phyloP scores from a whole-genome alignment of 2,888 invertebrate species.

The Eueremaeus valkanovi region DNA sequence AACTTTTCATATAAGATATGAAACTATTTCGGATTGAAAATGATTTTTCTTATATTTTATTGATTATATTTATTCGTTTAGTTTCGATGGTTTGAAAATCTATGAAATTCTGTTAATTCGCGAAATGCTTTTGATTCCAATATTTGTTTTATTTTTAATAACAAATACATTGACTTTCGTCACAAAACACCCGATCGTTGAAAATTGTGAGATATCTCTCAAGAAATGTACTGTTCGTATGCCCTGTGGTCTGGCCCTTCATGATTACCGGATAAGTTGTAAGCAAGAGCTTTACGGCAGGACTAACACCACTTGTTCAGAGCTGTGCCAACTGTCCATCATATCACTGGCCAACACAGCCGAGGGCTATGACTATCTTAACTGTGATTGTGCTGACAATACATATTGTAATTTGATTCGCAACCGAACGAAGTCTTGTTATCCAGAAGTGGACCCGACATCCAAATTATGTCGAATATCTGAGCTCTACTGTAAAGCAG shows the following conservation, averaged over 20 bases:
- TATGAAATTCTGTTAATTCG: no score
- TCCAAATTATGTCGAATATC: constrained; percentile 14
- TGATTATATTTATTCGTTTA: neutral
- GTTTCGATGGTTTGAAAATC: neutral
- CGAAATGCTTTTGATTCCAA: no score
- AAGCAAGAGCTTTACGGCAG: constrained; percentile 32
- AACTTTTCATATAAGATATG: neutral
- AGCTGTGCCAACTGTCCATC: constrained; percentile 39
- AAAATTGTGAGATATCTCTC: constrained; percentile 33
- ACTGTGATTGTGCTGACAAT: constrained; percentile 42
- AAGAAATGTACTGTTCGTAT: constrained; percentile 37
- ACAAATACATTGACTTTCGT: neutral
- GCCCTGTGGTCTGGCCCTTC: constrained; percentile 40
- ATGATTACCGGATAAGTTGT: constrained; percentile 41
- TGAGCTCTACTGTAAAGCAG: constrained; percentile 33
- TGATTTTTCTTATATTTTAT: no score
- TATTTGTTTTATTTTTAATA: neutral
- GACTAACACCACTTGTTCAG: constrained; percentile 35
- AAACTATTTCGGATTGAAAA: neutral
- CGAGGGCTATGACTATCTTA: constrained; percentile 40
- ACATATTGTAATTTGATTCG: constrained; percentile 35
- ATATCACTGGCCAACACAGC: constrained; percentile 30
- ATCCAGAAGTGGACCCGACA: constrained; percentile 9
- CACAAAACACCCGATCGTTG: neutral
- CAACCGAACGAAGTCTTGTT: constrained; percentile 29